A percentile compares a stretch with the other conserved stretches of the same genome.
Evolutionary conservation across 2,888 invertebrate genomes (phyloP).

Genomic region (Dyspetes luteomarginatus): DNA sequence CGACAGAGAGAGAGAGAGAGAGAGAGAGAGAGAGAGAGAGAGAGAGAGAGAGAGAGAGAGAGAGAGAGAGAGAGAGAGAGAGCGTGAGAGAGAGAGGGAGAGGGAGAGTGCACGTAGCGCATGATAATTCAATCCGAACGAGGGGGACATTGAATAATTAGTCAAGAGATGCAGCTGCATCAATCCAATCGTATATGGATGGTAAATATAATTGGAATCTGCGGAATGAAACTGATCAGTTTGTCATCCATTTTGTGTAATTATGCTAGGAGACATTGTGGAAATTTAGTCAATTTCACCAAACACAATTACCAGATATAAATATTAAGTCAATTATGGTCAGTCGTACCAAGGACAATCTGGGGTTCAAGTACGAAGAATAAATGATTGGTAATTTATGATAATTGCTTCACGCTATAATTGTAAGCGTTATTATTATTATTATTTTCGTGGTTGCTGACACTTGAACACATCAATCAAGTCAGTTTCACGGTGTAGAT

Average conservation of each 20-base stretch:
- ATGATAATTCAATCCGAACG: constrained; percentile 48
- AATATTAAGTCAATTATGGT: no score
- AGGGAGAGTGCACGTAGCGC: not conserved
- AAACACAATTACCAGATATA: no score
- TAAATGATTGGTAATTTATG: no score
- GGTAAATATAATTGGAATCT: not conserved
- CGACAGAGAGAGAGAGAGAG: not conserved
- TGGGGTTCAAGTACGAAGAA: no score
- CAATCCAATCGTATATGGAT: not conserved
- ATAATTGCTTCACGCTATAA: no score
- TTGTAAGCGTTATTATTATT: no score
- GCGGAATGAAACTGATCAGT: constrained; percentile 13
- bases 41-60: not conserved
- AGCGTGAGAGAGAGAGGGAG: not conserved
- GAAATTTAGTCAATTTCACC: no score
- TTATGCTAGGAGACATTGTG: not conserved
- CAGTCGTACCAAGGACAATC: no score
- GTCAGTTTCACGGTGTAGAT: no score
- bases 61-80: not conserved
- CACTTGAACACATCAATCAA: no score
- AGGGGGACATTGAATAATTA: constrained; percentile 53
- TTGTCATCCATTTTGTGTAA: constrained; percentile 8
- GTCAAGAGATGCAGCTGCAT: constrained; percentile 52
- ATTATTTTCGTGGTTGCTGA: no score
- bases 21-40: not conserved